phyloP scores from a whole-genome alignment of 2,888 invertebrate species.

The Drosophila buzzatii region DNA sequence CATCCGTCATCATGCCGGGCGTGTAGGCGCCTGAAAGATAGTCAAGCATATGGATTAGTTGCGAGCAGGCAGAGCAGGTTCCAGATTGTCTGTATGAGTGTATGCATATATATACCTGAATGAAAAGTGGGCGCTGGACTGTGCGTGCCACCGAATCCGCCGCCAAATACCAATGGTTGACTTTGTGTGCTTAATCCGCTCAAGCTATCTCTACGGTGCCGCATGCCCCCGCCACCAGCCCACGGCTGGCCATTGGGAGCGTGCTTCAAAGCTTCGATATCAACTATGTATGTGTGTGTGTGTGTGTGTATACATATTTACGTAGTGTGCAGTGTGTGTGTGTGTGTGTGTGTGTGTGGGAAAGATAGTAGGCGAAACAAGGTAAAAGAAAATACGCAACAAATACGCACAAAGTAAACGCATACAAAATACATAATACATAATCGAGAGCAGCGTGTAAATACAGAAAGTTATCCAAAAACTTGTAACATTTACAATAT shows the following conservation, averaged over 20 bases:
- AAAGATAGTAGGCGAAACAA: slow-evolving; percentile 52
- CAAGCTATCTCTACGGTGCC: slow-evolving; percentile 86
- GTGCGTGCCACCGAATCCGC: slow-evolving; percentile 85
- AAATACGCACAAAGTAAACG: slow-evolving; percentile 34
- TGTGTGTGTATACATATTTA: slow-evolving; percentile 35
- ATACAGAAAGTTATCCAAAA: slow-evolving; percentile 31
- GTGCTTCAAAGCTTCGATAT: slow-evolving; percentile 88
- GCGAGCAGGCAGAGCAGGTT: background rate
- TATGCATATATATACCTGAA: slow-evolving; percentile 82
- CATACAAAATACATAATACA: slow-evolving; percentile 35
- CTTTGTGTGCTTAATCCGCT: slow-evolving; percentile 86
- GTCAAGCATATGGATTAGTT: slow-evolving; percentile 1
- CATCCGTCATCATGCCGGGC: slow-evolving; percentile 90
- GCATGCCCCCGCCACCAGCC: slow-evolving; percentile 81
- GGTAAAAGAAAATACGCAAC: slow-evolving; percentile 58
- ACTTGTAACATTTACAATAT: slow-evolving; percentile 22
- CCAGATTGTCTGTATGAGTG: background rate
- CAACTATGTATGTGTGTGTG: slow-evolving; percentile 85
- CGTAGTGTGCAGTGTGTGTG: slow-evolving; percentile 60
- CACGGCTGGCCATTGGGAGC: slow-evolving; percentile 85
- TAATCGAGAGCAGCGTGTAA: slow-evolving; percentile 41
- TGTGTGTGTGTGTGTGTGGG: slow-evolving; percentile 19
- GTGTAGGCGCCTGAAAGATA: slow-evolving; percentile 86
- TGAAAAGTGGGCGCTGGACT: slow-evolving; percentile 86
- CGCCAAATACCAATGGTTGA: slow-evolving; percentile 85